Base-by-base conservation (phyloP, 1,140 invertebrate species). In the Cardiocondyla obscurior region DNA sequence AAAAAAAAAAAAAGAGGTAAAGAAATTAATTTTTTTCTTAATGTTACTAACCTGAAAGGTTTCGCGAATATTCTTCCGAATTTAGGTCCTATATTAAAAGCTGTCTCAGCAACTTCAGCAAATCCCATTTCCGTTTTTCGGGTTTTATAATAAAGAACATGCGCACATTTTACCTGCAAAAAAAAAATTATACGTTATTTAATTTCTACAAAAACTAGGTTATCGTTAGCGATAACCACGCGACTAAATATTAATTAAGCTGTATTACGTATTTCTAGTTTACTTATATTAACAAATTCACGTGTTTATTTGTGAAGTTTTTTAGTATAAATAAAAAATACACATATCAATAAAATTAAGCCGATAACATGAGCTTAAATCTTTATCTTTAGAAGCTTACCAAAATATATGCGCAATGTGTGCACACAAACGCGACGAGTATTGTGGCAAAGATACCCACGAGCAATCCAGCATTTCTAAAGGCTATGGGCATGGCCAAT, bases 401-500 rank as follows among this genome's bases (percentile, higher is more conserved):
- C 90, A 98, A 94, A 89, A 98, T 95, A 91, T 98, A 97, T 81
- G 97, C 95, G 94, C 97, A 98, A 94, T 98, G 97, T 8, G 97
- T 98, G 95, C 97, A 98, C 55, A 98, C 94, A 28, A 97, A 93
- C 12, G 97, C 97, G 0, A 97, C 97, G 12, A 97, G 90, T n/a
- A 98, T 95, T 1, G 97, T 97, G 46, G 96, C 95, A 84, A 98
- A 94, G 65, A 97, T 95, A 42, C 97, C 97, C 39, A 97, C 94
- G 22, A 97, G 90, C 30, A 98, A 93, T 67, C 98, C 98, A 6
- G 97, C 95, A 91, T 96, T 95, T 90, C 96, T 96, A 88, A 99
- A 97, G 16, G 98, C 98, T 49, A 95, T 93, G 0, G 98, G 98
- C 97, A 99, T 98, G 14, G 98, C 97, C 77, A 99, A 93, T 86